phyloP scores from a whole-genome alignment of 2,888 invertebrate species.

The Agonopterix arenella region DNA sequence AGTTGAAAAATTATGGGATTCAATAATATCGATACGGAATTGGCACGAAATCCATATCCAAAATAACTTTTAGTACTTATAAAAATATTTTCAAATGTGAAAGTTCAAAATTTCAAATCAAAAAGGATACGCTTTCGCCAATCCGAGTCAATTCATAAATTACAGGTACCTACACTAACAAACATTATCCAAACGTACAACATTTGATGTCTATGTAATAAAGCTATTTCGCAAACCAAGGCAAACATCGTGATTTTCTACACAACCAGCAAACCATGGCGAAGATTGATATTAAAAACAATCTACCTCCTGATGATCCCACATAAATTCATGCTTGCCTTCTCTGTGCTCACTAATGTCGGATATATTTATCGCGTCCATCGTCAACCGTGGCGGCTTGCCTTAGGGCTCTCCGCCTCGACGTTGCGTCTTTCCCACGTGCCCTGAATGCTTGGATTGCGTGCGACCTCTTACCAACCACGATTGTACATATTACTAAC shows the following conservation, averaged over 20 bases:
- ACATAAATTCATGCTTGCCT: constrained; percentile 33
- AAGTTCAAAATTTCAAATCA: no score
- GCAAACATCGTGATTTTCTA: constrained; percentile 4
- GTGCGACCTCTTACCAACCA: constrained; percentile 63
- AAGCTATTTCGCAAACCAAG: background rate
- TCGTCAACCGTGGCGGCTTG: constrained; percentile 69
- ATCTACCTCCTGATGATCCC: constrained; percentile 25
- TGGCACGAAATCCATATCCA: no score
- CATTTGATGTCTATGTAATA: no score
- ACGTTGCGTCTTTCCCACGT: constrained; percentile 66
- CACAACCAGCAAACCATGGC: constrained; percentile 1
- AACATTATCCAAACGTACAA: no score
- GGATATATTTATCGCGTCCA: constrained; percentile 69
- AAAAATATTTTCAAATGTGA: no score
- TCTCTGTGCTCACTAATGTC: constrained; percentile 63
- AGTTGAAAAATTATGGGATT: no score
- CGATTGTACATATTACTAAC: constrained; percentile 40
- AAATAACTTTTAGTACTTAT: no score
- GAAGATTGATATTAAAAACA: constrained; percentile 16
- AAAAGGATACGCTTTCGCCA: no score
- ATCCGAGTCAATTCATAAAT: no score
- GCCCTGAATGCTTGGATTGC: constrained; percentile 72
- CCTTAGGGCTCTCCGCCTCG: constrained; percentile 62
- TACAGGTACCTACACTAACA: no score
- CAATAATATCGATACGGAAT: no score